These are phyloP conservation scores for Catharus ustulatus DNA, from an alignment of 2,797 vertebrate species.

Conservation along the genomic window DNA sequence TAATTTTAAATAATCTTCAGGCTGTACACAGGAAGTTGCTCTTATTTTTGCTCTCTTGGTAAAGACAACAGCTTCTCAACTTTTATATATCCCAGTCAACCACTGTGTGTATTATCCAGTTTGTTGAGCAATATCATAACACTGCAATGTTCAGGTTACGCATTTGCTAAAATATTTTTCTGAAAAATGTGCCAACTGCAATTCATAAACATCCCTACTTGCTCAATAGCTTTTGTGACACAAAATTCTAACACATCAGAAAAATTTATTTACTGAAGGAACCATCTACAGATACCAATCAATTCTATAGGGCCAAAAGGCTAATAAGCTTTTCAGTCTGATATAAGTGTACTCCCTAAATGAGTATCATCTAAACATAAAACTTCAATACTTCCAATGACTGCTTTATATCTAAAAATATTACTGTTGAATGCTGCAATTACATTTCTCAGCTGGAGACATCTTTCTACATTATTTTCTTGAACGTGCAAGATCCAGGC, in stretches of 20 bases:
- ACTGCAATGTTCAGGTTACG: neutral
- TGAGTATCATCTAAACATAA: neutral
- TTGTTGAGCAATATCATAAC: neutral
- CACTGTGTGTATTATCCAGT: neutral
- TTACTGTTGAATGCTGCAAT: constrained; percentile 44
- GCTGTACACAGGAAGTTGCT: neutral
- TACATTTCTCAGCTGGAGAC: constrained; percentile 51
- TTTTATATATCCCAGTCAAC: neutral
- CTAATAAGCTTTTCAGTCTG: neutral
- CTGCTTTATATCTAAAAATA: constrained; percentile 63
- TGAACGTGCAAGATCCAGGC: constrained; percentile 3
- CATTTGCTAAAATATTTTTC: neutral
- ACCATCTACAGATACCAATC: neutral
- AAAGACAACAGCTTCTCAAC: neutral
- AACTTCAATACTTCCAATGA: constrained; percentile 31
- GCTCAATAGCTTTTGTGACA: neutral
- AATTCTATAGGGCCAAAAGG: neutral
- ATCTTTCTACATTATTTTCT: constrained; percentile 40
- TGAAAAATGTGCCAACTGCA: neutral
- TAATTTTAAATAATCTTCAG: neutral
- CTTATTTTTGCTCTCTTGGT: neutral
- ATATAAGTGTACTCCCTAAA: neutral
- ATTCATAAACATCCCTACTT: neutral
- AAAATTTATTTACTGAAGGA: neutral
- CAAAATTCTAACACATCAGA: neutral